Conservation (phyloP, 2,113 vertebrate genomes). For the Anseranas semipalmata region DNA sequence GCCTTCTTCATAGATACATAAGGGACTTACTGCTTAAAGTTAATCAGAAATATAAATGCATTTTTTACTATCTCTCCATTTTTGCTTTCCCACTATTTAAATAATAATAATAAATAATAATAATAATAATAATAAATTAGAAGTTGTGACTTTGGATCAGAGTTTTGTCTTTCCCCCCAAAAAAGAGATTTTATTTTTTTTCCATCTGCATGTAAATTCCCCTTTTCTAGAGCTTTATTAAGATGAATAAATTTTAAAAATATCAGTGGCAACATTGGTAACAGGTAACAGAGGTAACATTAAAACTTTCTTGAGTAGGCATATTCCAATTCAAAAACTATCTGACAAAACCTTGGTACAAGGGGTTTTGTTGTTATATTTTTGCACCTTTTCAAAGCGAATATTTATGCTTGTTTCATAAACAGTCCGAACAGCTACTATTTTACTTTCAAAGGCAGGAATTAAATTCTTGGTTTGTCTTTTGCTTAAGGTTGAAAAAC, state of each 20-base stretch:
- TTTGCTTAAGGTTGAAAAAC: neutral
- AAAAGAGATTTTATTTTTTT: neutral
- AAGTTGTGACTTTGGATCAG: neutral
- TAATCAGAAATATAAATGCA: neutral
- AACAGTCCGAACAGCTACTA: rapidly evolving
- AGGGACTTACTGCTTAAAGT: neutral
- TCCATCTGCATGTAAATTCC: neutral
- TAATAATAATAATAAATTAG: neutral
- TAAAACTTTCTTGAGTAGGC: neutral
- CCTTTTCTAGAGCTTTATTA: neutral
- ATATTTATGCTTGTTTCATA: neutral
- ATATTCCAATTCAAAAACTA: neutral
- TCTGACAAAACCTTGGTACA: neutral
- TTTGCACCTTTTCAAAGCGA: neutral
- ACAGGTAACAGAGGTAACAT: neutral
- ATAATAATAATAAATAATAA: neutral
- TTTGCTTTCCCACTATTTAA: neutral
- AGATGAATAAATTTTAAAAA: neutral
- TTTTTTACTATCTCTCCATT: neutral
- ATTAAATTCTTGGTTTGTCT: neutral
- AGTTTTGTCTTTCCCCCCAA: neutral
- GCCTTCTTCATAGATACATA: neutral
- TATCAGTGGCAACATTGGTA: neutral
- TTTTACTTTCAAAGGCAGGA: neutral
- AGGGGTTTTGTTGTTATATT: neutral